Evolutionary conservation across 2,888 invertebrate genomes (phyloP), one percentile per base, ranked within the genome.

Genomic region (Teinopalpus imperialis): DNA sequence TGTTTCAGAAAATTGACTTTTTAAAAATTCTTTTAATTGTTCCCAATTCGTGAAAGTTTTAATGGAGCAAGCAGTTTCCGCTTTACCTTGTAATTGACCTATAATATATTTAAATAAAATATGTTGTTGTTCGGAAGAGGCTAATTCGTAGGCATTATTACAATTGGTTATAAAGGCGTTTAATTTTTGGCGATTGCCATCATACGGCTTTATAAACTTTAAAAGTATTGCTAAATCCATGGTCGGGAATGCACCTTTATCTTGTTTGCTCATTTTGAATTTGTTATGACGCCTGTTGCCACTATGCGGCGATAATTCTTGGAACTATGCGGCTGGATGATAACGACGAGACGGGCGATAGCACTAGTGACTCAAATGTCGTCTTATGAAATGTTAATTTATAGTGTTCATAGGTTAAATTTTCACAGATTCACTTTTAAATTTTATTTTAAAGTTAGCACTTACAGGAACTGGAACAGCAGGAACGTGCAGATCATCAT

Each of bases 1-100:
- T 5, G 39, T 36, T 12, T 52, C 51, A 9, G 50, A 23, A 27
- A 56, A 56, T 32, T 51, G 48, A 0, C 43, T 46, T 39, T 53
- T 55, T 4, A 49, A 8, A 12, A 55, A 57, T 4, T 50, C 44
- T 31, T 53, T 51, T 2, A 54, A 13, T 30, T 52, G 42, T 1
- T 21, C 2, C 51, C 51, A 55, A 7, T 12, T 35, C 0, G 7
- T 2, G 16, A 53, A 57, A n/a, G 46, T 45, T 46, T 50, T 53
- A 14, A 53, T 23, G 3, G 44, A 42, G 7, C 57, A 53, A 3
- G 56, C 16, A 30, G 16, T 30, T 16, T 14, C n/a, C 30, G 14
- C 30, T 30, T 30, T 14, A n/a, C n/a, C 30, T 16, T 30, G 30
- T 14, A 30, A 16, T 30, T 30, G 30, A 16, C 14, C n/a, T 30